Evolutionary conservation across 23 tunicate species (phyloP), one percentile per base, ranked within the genome.

Genomic region (Clavelina lepadiformis): DNA sequence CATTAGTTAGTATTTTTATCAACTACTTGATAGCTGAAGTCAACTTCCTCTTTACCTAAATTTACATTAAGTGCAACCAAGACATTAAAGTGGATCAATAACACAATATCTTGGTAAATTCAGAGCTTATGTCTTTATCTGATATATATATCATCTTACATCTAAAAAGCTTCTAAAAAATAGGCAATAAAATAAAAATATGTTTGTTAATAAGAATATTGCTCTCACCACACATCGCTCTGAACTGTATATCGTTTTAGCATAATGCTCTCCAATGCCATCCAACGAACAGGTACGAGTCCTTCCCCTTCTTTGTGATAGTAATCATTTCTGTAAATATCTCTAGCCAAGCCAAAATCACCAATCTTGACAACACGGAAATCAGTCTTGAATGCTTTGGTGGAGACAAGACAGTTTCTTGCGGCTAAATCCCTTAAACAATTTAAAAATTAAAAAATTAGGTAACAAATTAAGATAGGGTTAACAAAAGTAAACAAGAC

Each of bases 291-390:
- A 63, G 94, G 94, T 27, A 85, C 38, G 20, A 65, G 37, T 11
- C 85, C 85, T 3, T 71, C 79, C 0, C 85, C 94, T 41, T 63
- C 73, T 54, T 85, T 77, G 26, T 38, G 59, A 49, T 85, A 85
- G 37, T 56, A 64, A 56, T 77, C 85, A 45, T 38, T 61, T 25
- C 45, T 30, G 62, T 85, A 64, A 28, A 85, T 56, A 49, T 85
- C 85, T 2, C 94, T 66, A 20, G 94, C 85, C 44, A 85, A 67
- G 1, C 94, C 94, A 68, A 85, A 85, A 55, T 85, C 94, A 33
- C 81, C 94, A 29, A 85, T 71, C 57, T 85, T 85, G 13, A 85
- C 94, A 2, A 85, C 68, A 3, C 79, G 51, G 49, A 8, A 20
- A 7, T 56, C 45, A 49, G 57, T 35, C 15, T 37, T 52, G 36